Base-by-base conservation (phyloP, 2,797 vertebrate genomes). In the Acanthurus lineatus region DNA sequence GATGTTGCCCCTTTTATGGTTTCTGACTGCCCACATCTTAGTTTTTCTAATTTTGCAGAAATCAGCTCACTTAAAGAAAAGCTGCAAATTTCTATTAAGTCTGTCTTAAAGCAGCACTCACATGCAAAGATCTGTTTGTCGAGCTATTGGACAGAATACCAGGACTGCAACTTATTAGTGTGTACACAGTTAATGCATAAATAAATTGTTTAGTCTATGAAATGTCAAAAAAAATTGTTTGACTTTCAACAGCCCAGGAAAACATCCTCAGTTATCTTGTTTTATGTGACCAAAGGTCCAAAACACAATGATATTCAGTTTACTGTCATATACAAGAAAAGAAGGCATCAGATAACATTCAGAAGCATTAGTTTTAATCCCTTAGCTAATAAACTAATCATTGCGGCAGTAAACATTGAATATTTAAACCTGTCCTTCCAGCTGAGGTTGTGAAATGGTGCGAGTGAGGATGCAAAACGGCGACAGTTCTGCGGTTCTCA, bases 401-500 rank as follows among this genome's bases (percentile, higher is more conserved):
- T 52, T 32, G 63, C 47, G 42, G 35, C 9, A 17, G 25, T 12
- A 2, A 49, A 62, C 16, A 47, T 4, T 32, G 28, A 32, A 32
- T 4, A 32, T 32, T 32, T 32, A 3, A 14, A 73, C 44, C 7
- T 19, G 4, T 45, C 15, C 15, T 68, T 48, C 68, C 3, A 17
- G 35, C 38, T 59, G n/a, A 60, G 20, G 72, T 73, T 47, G 28
- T 57, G 68, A 53, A 51, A 40, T 28, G 59, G 20, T 15, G 40
- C 11, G 9, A 45, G 47, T 59, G n/a, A 60, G 20, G 72, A 76
- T 47, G 28, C 60, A 70, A 53, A 51, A 40, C 20, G 59, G 48
- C 22, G 56, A 65, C 16, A 42, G 51, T 22, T 69, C n/a, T 25
- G 22, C 12, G 69, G 76, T 88, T 87, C 89, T 52, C 92, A 76